Conservation (phyloP, 2,113 vertebrate genomes). For the Nycticryphes semicollaris region DNA sequence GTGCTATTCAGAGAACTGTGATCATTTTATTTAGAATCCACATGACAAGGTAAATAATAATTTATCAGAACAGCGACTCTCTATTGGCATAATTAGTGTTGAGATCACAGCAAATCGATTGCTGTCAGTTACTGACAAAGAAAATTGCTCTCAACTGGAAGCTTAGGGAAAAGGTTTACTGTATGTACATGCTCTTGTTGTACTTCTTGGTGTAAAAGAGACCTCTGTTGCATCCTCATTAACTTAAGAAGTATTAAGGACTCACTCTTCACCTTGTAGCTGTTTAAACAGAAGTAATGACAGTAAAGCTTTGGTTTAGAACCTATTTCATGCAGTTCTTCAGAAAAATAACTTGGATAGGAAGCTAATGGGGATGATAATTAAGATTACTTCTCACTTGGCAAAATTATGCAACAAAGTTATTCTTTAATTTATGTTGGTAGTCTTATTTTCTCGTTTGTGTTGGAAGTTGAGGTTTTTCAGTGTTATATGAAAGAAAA, state of each 20-base stretch:
- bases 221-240: background rate
- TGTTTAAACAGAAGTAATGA: background rate
- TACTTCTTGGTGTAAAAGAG: background rate
- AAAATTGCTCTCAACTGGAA: constrained; percentile 1
- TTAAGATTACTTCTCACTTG: background rate
- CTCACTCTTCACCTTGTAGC: background rate
- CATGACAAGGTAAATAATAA: background rate
- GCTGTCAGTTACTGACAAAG: constrained; percentile 3
- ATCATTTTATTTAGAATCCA: background rate
- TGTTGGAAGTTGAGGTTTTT: background rate
- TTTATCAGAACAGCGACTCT: constrained; percentile 14
- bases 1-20: background rate
- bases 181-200: background rate
- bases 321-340: background rate
- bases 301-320: background rate
- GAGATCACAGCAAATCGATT: constrained; percentile 16
- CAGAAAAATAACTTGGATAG: background rate
- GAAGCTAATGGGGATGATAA: background rate
- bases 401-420: background rate
- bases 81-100: background rate
- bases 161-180: background rate
- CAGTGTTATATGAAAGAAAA: background rate
- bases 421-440: background rate
- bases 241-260: background rate
- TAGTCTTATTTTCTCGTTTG: background rate